phyloP scores from a whole-genome alignment of 2,113 vertebrate genomes.

The Gymnocephalus cernua region DNA sequence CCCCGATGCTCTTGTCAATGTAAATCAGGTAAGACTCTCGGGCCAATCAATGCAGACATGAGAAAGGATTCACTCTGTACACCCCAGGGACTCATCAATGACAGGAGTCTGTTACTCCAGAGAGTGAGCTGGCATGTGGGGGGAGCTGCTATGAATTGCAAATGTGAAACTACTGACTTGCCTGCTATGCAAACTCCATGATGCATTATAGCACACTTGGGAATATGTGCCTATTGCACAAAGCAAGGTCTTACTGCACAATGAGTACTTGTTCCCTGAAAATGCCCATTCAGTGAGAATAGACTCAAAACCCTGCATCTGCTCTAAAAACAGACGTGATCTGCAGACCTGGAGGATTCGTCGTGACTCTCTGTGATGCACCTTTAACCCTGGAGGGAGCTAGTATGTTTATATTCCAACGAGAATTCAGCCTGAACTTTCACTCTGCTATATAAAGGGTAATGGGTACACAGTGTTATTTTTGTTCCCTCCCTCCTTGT shows the following conservation, averaged over 20 bases:
- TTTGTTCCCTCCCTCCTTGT: conserved; percentile 14
- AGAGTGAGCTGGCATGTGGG: conserved; percentile 40
- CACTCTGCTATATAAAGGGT: conserved; percentile 16
- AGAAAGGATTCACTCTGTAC: conserved; percentile 65
- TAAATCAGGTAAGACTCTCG: conserved; percentile 70
- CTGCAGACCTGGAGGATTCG: background rate
- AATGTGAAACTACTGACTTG: conserved; percentile 66
- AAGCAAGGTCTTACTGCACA: conserved; percentile 38
- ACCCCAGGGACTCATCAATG: conserved; percentile 72
- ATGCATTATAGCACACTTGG: conserved; percentile 63
- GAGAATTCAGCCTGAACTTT: conserved; percentile 33
- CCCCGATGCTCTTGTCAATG: conserved; percentile 60
- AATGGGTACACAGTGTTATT: conserved; percentile 44
- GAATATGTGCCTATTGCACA: conserved; percentile 53
- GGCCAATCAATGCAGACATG: conserved; percentile 69
- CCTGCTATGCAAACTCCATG: conserved; percentile 69
- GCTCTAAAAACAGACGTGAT: conserved; percentile 19
- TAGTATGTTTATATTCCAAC: conserved; percentile 18
- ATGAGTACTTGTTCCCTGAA: conserved; percentile 10
- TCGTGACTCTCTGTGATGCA: conserved; percentile 18
- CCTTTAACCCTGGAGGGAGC: conserved; percentile 8
- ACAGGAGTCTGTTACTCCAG: conserved; percentile 72
- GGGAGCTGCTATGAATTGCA: conserved; percentile 69
- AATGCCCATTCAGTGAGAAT: conserved; percentile 42
- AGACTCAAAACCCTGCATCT: conserved; percentile 19